Evolutionary conservation across 2,888 invertebrate species (phyloP), one percentile per base, ranked within the genome.

Genomic region (Ariolimax columbianus): DNA sequence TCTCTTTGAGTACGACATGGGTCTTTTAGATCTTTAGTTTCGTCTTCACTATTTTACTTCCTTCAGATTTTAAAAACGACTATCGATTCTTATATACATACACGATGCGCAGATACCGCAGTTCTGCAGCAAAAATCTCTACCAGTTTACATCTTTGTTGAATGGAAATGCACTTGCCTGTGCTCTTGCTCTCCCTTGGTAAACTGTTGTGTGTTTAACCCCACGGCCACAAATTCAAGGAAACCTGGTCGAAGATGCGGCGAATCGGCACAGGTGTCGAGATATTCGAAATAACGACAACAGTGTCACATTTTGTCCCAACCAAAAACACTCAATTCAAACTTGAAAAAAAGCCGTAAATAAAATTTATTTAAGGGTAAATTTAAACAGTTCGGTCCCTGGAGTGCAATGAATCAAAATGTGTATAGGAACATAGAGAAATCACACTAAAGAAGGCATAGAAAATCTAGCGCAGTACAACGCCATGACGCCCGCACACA

Each of bases 311-410:
- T 70, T 80, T 80, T 66, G 68, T 47, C 68, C 68, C 33, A 30
- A 80, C 47, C 36, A 36, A 68, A 68, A 80, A 80, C 80, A 68
- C 80, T 80, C 63, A 40, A 80, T 80, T 68, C 80, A 70, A 7
- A 7, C 47, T 47, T 40, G 66, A 11, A 43, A 66, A 78, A 68
- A 80, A 38, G n/a, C 70, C 68, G 43, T 68, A 66, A 80, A 68
- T 43, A 80, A 70, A 68, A 68, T 80, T 80, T 80, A 80, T 80
- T 68, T 80, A 80, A 80, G 43, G 36, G 80, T 70, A 80, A 80
- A 80, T 80, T 80, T 80, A 80, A 68, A 80, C 80, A 80, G 47
- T 0, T 7, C 80, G 68, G 70, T 26, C 68, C 23, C 30, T 33
- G 30, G 47, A 40, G 78, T 59, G 38, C 63, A 38, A 38, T 17